These are phyloP conservation scores for Yponomeuta plumbellus DNA, from an alignment of 2,888 invertebrate genomes.

Conservation along the genomic window DNA sequence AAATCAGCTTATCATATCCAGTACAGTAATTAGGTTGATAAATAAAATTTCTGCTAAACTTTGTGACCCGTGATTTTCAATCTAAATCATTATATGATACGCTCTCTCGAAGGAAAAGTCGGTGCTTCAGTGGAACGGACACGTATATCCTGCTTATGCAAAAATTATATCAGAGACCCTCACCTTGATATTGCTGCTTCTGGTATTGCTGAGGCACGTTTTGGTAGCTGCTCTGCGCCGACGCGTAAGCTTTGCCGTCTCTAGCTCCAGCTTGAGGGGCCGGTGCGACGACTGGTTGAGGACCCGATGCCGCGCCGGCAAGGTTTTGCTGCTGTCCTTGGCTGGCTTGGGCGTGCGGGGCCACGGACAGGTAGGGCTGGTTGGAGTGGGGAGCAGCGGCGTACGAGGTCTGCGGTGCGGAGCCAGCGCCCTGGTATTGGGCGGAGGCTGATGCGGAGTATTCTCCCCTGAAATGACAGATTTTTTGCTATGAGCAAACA, in stretches of 20 bases:
- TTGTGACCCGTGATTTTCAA: too few relatives aligned
- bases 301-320: not conserved
- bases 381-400: conserved; percentile 2
- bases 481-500: not conserved
- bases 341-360: not conserved
- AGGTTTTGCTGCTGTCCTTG: not conserved
- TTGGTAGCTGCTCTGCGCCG: not conserved
- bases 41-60: too few relatives aligned
- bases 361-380: not conserved
- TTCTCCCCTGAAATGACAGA: conserved; percentile 13
- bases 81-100: too few relatives aligned
- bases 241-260: conserved; percentile 6
- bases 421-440: conserved; percentile 17
- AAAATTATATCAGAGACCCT: not conserved
- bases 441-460: conserved; percentile 1
- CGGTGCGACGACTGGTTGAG: not conserved
- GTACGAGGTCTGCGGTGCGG: not conserved
- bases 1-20: too few relatives aligned
- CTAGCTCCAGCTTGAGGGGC: not conserved
- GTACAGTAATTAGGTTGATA: too few relatives aligned
- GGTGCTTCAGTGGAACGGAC: too few relatives aligned
- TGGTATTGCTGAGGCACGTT: not conserved
- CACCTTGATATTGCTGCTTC: not conserved
- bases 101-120: too few relatives aligned
- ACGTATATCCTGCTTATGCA: too few relatives aligned